Conservation (phyloP, 2,797 vertebrate species). For the Alosa sapidissima region DNA sequence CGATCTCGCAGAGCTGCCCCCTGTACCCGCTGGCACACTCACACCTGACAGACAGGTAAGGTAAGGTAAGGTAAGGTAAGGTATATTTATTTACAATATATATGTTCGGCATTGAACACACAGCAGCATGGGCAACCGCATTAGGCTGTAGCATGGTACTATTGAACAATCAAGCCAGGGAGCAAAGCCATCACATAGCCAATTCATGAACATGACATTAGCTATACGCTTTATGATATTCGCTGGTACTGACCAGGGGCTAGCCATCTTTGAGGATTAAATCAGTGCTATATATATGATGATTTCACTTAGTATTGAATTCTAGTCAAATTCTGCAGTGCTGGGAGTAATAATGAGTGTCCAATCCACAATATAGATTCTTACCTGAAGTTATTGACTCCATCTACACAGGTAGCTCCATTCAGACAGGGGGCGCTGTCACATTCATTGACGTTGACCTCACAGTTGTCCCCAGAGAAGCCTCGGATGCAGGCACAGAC, state of each 20-base stretch:
- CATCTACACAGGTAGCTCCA: slow-evolving; percentile 87
- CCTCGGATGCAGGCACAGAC: slow-evolving; percentile 84
- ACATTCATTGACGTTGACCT: slow-evolving; percentile 89
- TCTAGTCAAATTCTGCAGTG: background rate
- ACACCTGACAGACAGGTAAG: slow-evolving; percentile 73
- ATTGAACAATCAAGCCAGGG: background rate
- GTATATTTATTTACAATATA: no score
- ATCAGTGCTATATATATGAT: background rate
- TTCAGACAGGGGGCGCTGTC: slow-evolving; percentile 88
- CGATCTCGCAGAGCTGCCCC: slow-evolving; percentile 85
- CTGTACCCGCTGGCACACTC: slow-evolving; percentile 85
- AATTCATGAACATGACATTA: background rate
- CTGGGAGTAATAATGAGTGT: background rate
- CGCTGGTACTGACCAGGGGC: background rate
- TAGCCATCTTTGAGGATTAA: background rate
- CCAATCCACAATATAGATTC: background rate
- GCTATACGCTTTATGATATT: background rate
- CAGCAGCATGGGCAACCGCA: no score
- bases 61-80: background rate
- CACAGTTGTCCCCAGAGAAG: slow-evolving; percentile 85
- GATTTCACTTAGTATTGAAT: background rate
- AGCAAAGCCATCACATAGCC: background rate
- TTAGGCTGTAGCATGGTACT: no score
- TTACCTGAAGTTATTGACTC: slow-evolving; percentile 87
- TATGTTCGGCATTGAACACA: no score